Conservation (phyloP, 2,797 vertebrate genomes). For the Siniperca undulata region DNA sequence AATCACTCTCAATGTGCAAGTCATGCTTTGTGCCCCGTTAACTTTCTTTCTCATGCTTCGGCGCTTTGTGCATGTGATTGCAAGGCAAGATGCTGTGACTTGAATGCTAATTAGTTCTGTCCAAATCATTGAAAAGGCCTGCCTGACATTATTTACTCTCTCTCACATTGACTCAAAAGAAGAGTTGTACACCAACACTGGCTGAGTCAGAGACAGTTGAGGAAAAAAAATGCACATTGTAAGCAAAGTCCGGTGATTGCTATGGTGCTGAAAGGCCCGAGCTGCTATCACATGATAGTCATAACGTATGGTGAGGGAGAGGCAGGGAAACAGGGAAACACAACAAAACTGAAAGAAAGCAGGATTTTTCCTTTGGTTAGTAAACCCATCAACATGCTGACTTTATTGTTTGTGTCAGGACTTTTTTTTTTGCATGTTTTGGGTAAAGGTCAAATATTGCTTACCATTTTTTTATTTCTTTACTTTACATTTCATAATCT, state of each 20-base stretch:
- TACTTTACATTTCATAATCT: slow-evolving; percentile 4
- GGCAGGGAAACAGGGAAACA: slow-evolving; percentile 40
- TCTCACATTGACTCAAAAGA: slow-evolving; percentile 55
- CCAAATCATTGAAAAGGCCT: slow-evolving; percentile 75
- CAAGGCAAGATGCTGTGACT: slow-evolving; percentile 58
- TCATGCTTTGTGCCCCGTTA: slow-evolving; percentile 65
- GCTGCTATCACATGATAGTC: slow-evolving; percentile 87
- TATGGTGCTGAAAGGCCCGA: slow-evolving; percentile 83
- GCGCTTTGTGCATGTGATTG: slow-evolving; percentile 70
- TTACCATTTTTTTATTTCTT: background rate
- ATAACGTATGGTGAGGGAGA: slow-evolving; percentile 60
- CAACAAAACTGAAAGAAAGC: slow-evolving; percentile 24
- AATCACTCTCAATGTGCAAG: slow-evolving; percentile 59
- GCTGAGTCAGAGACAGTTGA: slow-evolving; percentile 75
- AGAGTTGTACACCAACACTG: slow-evolving; percentile 64
- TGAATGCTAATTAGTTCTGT: slow-evolving; percentile 84
- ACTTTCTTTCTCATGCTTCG: slow-evolving; percentile 68
- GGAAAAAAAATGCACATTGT: slow-evolving; percentile 80
- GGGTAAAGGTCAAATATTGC: background rate
- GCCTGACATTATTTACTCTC: slow-evolving; percentile 73
- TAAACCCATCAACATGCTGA: slow-evolving; percentile 32
- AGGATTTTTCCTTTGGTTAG: slow-evolving; percentile 15
- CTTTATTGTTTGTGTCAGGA: background rate
- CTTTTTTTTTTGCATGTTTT: background rate
- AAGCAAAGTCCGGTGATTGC: slow-evolving; percentile 79